Evolutionary conservation across 1,140 invertebrate species (phyloP), one percentile per base, ranked within the genome.

Genomic region (Fopius arisanus): DNA sequence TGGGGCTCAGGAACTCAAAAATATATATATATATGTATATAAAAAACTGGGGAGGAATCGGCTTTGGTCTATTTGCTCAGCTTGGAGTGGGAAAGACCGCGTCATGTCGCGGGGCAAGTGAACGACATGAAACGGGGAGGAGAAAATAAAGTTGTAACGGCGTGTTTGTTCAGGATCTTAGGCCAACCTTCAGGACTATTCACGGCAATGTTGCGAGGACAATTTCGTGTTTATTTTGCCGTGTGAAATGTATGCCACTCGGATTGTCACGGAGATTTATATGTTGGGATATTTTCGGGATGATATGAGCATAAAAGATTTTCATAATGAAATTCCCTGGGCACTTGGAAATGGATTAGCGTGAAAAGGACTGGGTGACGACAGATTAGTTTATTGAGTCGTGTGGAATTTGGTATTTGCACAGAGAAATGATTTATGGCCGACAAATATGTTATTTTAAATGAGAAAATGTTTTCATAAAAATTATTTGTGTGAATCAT

Each of bases 101-200:
- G 73, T 74, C 67, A 75, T 40, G 73, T 75, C 73, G 70, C 73
- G 28, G 48, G 19, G 19, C 54, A 28, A 59, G 54, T 23, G 54
- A 59, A 16, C n/a, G 3, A 48, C 9, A n/a, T 48, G 43, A n/a
- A 19, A 21, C 19, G 31, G 37, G 31, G 31, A 71, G 31, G 26
- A n/a, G 41, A 65, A 65, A 31, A 65, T 31, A 16, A n/a, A 65
- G 29, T 31, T 62, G 79, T 59, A 70, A 51, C n/a, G 41, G 75
- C 63, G 71, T 82, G 78, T 82, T 82, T 82, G 68, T 75, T 81
- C 80, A 80, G 81, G 81, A 80, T 81, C 78, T 76, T 77, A 72
- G 75, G 72, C 78, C 63, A 77, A 77, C 78, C 65, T 74, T 54
- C 67, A 73, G 74, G 74, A 80, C 80, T 80, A 79, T 82, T 81